These are phyloP conservation scores for Cataglyphis livida DNA, from an alignment of 2,888 invertebrate species.

Conservation along the genomic window DNA sequence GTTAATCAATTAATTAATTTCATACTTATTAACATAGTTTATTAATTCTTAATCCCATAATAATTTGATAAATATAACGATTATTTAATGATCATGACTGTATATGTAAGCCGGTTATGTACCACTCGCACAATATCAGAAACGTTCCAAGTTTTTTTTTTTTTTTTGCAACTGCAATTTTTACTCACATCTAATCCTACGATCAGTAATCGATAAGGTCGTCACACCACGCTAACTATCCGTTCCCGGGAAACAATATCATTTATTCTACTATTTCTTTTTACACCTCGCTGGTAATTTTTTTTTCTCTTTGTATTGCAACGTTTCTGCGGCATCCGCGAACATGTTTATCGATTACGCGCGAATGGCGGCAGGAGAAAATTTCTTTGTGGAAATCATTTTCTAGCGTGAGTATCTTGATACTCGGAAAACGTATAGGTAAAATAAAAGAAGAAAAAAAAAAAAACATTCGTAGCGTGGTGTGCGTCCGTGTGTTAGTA, in stretches of 20 bases:
- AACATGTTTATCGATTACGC: constrained; percentile 41
- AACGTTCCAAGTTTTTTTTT: constrained; percentile 15
- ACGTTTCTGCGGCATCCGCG: constrained; percentile 28
- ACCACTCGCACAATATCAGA: constrained; percentile 1
- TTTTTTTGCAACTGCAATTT: constrained; percentile 51
- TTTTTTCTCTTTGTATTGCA: constrained; percentile 26
- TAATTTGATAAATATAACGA: background rate
- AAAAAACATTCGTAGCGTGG: constrained; percentile 14
- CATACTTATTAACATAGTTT: background rate
- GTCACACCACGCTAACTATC: constrained; percentile 27
- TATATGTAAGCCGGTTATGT: background rate
- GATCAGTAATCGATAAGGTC: constrained; percentile 60
- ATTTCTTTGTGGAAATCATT: constrained; percentile 65
- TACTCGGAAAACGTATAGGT: constrained; percentile 43
- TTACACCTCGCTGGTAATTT: constrained; percentile 29
- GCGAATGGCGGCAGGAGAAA: constrained; percentile 24
- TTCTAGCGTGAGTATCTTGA: constrained; percentile 46
- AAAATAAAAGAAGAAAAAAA: constrained; percentile 34
- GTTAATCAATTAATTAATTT: background rate
- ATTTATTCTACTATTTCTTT: constrained; percentile 34
- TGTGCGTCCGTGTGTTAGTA: constrained; percentile 34
- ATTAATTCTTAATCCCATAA: background rate
- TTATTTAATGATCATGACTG: background rate
- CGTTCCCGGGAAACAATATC: constrained; percentile 59
- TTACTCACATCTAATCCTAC: constrained; percentile 35